A percentile compares a stretch with the other conserved stretches of the same genome.
phyloP scores from a whole-genome alignment of 2,888 invertebrate species.

The Orgyia antiqua region DNA sequence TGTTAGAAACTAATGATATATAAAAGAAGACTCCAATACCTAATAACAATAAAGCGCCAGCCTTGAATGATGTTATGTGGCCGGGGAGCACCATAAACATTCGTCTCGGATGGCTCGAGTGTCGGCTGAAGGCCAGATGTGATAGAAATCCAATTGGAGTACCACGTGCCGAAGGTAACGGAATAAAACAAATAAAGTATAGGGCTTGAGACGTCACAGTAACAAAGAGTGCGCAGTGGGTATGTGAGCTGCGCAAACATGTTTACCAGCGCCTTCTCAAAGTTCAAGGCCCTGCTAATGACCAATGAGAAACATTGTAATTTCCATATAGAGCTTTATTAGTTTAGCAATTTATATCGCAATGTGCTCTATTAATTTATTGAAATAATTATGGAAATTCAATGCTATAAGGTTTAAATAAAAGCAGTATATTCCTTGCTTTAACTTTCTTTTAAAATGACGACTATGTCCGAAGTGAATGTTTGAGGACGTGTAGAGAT shows the following conservation, averaged over 20 bases:
- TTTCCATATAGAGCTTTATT: conserved; percentile 36
- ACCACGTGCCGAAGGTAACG: conserved; percentile 45
- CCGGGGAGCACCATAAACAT: conserved; percentile 22
- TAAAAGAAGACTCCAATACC: too few relatives aligned
- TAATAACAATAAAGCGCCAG: too few relatives aligned
- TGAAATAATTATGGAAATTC: neutral
- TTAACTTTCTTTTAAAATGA: too few relatives aligned
- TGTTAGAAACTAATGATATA: too few relatives aligned
- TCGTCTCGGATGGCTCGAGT: conserved; percentile 18
- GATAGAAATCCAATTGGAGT: conserved; percentile 19
- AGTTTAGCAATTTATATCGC: conserved; percentile 1
- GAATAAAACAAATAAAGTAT: conserved; percentile 41
- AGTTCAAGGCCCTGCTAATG: conserved; percentile 70
- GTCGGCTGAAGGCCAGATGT: conserved; percentile 20
- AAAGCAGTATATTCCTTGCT: too few relatives aligned
- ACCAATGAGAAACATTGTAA: conserved; percentile 48
- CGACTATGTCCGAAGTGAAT: too few relatives aligned
- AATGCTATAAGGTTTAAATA: too few relatives aligned
- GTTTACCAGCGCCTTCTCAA: conserved; percentile 63
- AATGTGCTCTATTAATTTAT: too few relatives aligned
- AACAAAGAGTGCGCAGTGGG: conserved; percentile 61
- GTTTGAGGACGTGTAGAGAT: too few relatives aligned
- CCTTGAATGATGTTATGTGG: conserved; percentile 20
- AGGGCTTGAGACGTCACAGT: conserved; percentile 51
- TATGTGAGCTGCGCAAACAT: conserved; percentile 71